Base-by-base conservation (phyloP, 2,113 vertebrate species). In the Perca flavescens region DNA sequence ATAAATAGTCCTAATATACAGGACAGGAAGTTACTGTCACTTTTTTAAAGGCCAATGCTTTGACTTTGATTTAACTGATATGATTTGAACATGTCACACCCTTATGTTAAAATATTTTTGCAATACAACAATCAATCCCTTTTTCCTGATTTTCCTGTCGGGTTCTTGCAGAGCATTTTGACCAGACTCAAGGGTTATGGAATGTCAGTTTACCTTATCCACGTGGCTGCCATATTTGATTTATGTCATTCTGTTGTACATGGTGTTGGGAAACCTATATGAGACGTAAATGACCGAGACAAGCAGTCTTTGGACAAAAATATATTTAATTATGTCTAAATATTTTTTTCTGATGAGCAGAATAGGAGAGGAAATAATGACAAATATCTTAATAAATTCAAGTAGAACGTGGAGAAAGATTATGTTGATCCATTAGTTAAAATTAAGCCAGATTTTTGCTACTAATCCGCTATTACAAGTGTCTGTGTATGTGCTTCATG, bases 121-220 rank as follows among this genome's bases (percentile, higher is more conserved):
- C n/a, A 22, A 36, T 6, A 53, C 25, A 34, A 25, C 11, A 12
- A 58, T 85, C 3, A 1, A 2, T 75, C 43, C 34, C 36, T 0
- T n/a, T 14, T 40, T 40, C 8, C 40, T 22, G 40, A 54, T 84
- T 67, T 75, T 76, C 46, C 43, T 85, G 84, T 83, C 81, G 81
- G 82, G 82, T 85, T 86, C 70, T 54, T 67, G 16, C 46, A 83
- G 81, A 81, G 62, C 47, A 1, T 78, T 83, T 72, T 74, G 65
- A 74, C 66, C 74, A 64, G 71, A 46, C 28, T 73, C n/a, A 1
- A 19, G 17, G 22, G 14, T 13, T 28, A 40, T 43, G 46, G 17
- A 70, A 84, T 61, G 68, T 71, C 7, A 57, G 31, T 25, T 77
- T 50, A n/a, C 46, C 46, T 70, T 64, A 15, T 58, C 54, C 34